These are phyloP conservation scores for Meteorus colon DNA, from an alignment of 2,888 invertebrate species.

Conservation along the genomic window DNA sequence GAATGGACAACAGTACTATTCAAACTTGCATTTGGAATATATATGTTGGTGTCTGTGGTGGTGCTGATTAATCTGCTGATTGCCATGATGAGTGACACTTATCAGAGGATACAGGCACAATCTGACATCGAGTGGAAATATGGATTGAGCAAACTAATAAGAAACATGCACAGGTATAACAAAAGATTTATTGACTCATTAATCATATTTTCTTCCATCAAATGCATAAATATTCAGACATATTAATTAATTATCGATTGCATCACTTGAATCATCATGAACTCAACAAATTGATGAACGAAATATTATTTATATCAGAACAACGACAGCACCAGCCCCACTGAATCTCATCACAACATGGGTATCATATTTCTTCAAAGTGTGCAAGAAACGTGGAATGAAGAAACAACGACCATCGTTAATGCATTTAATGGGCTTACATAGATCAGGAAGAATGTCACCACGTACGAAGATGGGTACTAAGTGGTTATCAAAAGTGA, in stretches of 20 bases:
- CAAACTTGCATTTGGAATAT: constrained; percentile 92
- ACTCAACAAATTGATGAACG: background rate
- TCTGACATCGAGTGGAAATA: constrained; percentile 99
- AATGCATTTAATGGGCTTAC: constrained; percentile 87
- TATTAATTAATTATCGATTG: background rate
- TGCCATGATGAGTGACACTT: constrained; percentile 99
- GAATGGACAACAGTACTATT: constrained; percentile 90
- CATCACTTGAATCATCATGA: background rate
- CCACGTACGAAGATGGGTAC: constrained; percentile 90
- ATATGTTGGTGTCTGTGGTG: constrained; percentile 99
- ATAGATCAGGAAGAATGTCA: constrained; percentile 81
- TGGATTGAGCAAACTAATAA: constrained; percentile 96
- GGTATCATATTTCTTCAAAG: constrained; percentile 88
- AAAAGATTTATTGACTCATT: background rate
- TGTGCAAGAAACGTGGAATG: constrained; percentile 83
- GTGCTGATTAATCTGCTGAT: constrained; percentile 99
- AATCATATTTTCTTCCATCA: no score
- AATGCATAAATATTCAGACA: background rate
- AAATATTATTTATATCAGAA: constrained; percentile 74
- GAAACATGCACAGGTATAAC: constrained; percentile 90
- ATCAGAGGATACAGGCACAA: constrained; percentile 99
- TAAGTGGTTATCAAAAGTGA: constrained; percentile 91
- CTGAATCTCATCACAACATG: constrained; percentile 97
- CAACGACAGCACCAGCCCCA: constrained; percentile 97
- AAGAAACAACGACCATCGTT: constrained; percentile 88